Evolutionary conservation across 2,797 vertebrate genomes (phyloP).

Genomic region (Acanthopagrus latus): DNA sequence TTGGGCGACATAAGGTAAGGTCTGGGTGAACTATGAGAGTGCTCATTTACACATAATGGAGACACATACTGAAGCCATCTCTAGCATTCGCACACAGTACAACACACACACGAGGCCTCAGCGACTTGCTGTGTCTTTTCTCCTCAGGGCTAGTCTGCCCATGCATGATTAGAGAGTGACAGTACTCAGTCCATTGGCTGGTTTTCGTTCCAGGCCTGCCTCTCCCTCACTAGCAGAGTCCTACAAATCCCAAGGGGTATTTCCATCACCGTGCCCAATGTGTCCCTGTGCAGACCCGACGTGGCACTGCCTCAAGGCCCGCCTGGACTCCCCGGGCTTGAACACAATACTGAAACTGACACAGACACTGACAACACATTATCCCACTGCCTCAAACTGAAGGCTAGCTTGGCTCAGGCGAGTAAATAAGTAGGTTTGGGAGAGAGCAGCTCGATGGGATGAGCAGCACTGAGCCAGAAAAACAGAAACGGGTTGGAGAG

Average conservation of each 20-base stretch:
- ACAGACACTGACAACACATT: constrained; percentile 63
- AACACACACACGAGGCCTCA: constrained; percentile 37
- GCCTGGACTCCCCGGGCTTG: constrained; percentile 50
- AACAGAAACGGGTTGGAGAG: constrained; percentile 32
- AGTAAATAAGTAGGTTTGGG: constrained; percentile 48
- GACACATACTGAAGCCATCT: constrained; percentile 31
- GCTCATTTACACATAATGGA: constrained; percentile 31
- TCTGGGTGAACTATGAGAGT: constrained; percentile 4
- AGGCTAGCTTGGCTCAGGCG: constrained; percentile 38
- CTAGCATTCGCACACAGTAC: constrained; percentile 4
- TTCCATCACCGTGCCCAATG: constrained; percentile 69
- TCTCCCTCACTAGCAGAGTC: constrained; percentile 63
- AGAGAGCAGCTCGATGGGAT: constrained; percentile 24
- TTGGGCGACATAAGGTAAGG: background rate
- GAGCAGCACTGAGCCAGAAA: constrained; percentile 32
- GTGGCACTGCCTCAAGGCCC: constrained; percentile 70
- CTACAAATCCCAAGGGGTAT: constrained; percentile 69
- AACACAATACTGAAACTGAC: constrained; percentile 68
- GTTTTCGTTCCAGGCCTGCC: constrained; percentile 67
- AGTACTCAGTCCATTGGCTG: constrained; percentile 77
- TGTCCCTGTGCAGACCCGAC: constrained; percentile 66
- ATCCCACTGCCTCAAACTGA: constrained; percentile 61
- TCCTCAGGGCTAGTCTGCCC: constrained; percentile 79
- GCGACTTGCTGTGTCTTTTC: constrained; percentile 56
- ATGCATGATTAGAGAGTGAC: constrained; percentile 80